Percentiles rank a stretch among this genome's conserved stretches.
phyloP scores from a whole-genome alignment of 2,113 vertebrate genomes.

The Acanthochromis polyacanthus region DNA sequence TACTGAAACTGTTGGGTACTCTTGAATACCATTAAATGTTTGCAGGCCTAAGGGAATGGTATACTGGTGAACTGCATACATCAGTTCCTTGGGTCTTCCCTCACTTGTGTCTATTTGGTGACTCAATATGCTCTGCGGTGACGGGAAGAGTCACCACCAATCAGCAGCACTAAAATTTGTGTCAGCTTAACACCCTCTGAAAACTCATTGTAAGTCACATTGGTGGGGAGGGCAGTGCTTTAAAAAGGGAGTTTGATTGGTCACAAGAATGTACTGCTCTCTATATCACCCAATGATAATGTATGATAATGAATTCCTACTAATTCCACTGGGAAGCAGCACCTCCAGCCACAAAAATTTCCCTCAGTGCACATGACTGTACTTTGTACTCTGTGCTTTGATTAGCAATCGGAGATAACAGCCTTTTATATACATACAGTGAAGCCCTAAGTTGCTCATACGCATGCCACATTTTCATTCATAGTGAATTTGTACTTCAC shows the following conservation, averaged over 20 bases:
- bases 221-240: not conserved
- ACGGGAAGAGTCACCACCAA: not conserved
- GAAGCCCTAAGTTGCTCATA: too few species aligned
- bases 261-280: not conserved
- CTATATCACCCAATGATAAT: not conserved
- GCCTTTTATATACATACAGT: too few species aligned
- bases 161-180: not conserved
- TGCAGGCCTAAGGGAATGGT: too few species aligned
- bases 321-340: not conserved
- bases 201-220: not conserved
- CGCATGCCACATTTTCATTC: too few species aligned
- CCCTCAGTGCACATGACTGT: not conserved
- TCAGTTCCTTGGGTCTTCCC: not conserved
- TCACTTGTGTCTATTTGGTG: not conserved
- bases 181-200: not conserved
- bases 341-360: not conserved
- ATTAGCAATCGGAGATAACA: not conserved
- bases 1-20: too few species aligned
- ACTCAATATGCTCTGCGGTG: not conserved
- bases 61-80: too few species aligned
- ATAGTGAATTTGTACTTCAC: too few species aligned
- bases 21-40: too few species aligned
- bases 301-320: not conserved
- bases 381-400: not conserved
- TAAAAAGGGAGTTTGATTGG: not conserved